These are phyloP conservation scores for Micromesistius poutassou DNA, from an alignment of 2,797 vertebrate species.

Conservation along the genomic window DNA sequence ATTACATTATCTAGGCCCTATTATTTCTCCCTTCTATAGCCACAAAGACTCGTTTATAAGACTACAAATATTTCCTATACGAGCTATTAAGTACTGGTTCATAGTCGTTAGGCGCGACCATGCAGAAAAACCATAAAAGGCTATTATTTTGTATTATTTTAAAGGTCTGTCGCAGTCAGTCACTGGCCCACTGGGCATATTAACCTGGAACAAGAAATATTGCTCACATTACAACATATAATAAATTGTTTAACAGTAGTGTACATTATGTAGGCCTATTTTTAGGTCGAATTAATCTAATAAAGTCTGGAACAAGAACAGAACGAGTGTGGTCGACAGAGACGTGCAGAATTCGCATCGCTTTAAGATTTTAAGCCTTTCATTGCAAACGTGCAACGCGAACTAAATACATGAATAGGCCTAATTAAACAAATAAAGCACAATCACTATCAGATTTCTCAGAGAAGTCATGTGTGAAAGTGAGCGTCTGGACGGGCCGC, in stretches of 20 bases:
- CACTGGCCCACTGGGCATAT: not conserved
- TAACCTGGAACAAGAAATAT: not conserved
- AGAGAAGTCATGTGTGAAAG: not conserved
- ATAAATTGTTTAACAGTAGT: not conserved
- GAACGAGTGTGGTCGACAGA: not conserved
- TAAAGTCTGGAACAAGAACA: not conserved
- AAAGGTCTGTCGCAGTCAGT: not conserved
- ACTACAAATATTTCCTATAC: slow-evolving; percentile 38
- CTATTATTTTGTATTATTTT: not conserved
- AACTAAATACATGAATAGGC: not conserved
- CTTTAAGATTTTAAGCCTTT: not conserved
- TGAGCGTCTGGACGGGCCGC: not conserved
- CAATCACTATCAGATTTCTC: not conserved
- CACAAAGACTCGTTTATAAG: slow-evolving; percentile 23
- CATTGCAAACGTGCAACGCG: no score
- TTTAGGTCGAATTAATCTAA: not conserved
- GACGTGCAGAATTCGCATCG: not conserved
- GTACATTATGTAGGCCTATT: not conserved
- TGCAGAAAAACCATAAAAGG: not conserved
- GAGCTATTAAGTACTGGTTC: slow-evolving; percentile 25
- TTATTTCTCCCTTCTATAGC: slow-evolving; percentile 10
- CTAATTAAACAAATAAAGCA: not conserved
- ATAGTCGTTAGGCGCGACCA: not conserved
- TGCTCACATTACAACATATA: not conserved
- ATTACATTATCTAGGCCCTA: slow-evolving; percentile 8